Percentiles rank a stretch among this genome's conserved stretches.
Conservation (phyloP, 2,797 vertebrate genomes). For the Urophycis tenuis region DNA sequence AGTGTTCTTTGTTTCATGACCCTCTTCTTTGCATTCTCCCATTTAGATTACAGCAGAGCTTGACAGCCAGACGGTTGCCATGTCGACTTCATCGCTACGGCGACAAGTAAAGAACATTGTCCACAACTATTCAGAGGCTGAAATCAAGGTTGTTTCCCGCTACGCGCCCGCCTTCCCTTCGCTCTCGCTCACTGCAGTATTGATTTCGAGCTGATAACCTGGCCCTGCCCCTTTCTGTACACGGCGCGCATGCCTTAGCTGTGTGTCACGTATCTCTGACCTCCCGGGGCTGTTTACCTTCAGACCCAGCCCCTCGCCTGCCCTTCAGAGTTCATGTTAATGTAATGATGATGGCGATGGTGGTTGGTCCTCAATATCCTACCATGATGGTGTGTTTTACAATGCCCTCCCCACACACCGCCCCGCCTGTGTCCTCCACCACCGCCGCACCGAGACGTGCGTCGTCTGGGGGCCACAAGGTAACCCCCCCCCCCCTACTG, state of each 20-base stretch:
- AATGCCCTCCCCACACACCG: background rate
- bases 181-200: background rate
- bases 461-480: too few relatives aligned
- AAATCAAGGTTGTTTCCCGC: constrained; percentile 80
- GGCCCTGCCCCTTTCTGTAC: background rate
- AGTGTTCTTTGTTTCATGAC: constrained; percentile 37
- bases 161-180: constrained; percentile 19
- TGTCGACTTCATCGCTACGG: constrained; percentile 91
- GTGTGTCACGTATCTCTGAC: constrained; percentile 20
- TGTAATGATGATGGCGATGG: constrained; percentile 14
- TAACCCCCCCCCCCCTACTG: too few relatives aligned
- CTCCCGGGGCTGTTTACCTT: constrained; percentile 9
- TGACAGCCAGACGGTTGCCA: constrained; percentile 74
- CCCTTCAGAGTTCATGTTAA: constrained; percentile 21
- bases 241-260: background rate
- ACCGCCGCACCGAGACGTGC: background rate
- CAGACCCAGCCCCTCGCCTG: constrained; percentile 1
- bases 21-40: constrained; percentile 33
- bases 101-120: constrained; percentile 96
- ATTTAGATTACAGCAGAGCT: constrained; percentile 64
- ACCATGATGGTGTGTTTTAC: background rate
- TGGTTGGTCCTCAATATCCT: background rate
- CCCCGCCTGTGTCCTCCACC: background rate
- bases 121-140: constrained; percentile 93
- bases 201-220: constrained; percentile 5